Evolutionary conservation across 2,888 invertebrate genomes (phyloP), one percentile per base, ranked within the genome.

Genomic region (Cotesia congregata): DNA sequence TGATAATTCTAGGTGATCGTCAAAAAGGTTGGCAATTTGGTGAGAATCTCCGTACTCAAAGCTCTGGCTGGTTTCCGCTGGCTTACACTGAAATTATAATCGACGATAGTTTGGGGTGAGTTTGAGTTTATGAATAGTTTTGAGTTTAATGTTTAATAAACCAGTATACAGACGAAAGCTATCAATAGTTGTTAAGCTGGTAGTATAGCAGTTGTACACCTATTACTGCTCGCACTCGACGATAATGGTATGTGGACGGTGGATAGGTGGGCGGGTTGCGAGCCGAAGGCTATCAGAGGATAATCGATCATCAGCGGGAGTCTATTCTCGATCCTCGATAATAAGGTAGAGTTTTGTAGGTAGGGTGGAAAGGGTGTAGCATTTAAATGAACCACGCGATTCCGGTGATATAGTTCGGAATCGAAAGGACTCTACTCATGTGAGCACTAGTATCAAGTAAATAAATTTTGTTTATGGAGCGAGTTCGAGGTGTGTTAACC

Each of bases 11-110:
- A 91, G 92, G 97, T 30, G 97, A 96, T 85, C 93, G 96, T 83
- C 96, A 96, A 82, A 97, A 97, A 88, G 98, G 98, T 38, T 98
- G 98, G 98, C 97, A 98, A 90, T 98, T 97, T 86, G 98, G 98
- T n/a, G 97, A 97, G 89, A 98, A 98, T 90, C 90, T 96, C 82
- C 92, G 96, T 75, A 97, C 96, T n/a, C 96, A 96, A 88, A 94
- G 95, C 87, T 95, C 96, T 81, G 98, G 98, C 50, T 98, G 98
- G 98, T 98, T 98, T 90, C 98, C 98, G 0, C 91, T 97, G 79
- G 97, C 97, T n/a, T 98, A 97, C 86, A 97, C 97, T 41, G 97
- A 97, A 90, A 91, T 91, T n/a, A 91, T 94, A 71, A 91, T 93
- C 75, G 94, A 94, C 83, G 94, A 94, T 82, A 92, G 93, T 81